These are phyloP conservation scores for Istiophorus platypterus DNA, from an alignment of 2,113 vertebrate genomes.

Conservation along the genomic window DNA sequence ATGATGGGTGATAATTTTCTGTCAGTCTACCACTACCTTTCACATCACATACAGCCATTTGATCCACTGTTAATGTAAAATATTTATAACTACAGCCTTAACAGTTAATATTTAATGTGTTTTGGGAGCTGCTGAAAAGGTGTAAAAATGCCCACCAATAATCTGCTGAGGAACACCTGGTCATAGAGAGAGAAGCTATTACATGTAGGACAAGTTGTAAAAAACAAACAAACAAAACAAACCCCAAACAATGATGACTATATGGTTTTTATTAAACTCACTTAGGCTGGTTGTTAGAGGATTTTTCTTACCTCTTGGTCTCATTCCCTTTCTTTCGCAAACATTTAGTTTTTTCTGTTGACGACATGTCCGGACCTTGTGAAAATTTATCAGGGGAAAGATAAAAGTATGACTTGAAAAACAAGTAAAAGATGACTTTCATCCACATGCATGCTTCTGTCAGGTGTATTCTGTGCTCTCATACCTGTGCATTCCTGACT, in stretches of 20 bases:
- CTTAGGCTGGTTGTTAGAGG: not conserved
- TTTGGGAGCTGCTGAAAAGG: too few species aligned
- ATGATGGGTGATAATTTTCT: too few species aligned
- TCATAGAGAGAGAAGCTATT: not conserved
- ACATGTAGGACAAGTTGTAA: not conserved
- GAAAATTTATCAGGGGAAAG: not conserved
- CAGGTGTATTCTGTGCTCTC: not conserved
- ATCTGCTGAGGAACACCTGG: not conserved
- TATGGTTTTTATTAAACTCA: not conserved
- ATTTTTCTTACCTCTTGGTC: too few species aligned
- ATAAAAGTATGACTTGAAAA: not conserved
- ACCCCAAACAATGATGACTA: too few species aligned
- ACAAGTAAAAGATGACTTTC: slow-evolving; percentile 2
- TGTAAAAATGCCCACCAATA: too few species aligned
- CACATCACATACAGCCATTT: too few species aligned
- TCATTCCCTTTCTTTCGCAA: not conserved
- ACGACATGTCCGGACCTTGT: not conserved
- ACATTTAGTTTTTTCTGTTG: not conserved
- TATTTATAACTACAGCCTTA: too few species aligned
- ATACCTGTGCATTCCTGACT: not conserved
- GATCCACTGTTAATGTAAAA: too few species aligned
- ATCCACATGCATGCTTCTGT: not conserved
- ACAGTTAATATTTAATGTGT: too few species aligned
- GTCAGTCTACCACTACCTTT: too few species aligned
- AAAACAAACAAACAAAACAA: not conserved